Base-by-base conservation (phyloP, 2,888 invertebrate genomes). In the Pocota personata region DNA sequence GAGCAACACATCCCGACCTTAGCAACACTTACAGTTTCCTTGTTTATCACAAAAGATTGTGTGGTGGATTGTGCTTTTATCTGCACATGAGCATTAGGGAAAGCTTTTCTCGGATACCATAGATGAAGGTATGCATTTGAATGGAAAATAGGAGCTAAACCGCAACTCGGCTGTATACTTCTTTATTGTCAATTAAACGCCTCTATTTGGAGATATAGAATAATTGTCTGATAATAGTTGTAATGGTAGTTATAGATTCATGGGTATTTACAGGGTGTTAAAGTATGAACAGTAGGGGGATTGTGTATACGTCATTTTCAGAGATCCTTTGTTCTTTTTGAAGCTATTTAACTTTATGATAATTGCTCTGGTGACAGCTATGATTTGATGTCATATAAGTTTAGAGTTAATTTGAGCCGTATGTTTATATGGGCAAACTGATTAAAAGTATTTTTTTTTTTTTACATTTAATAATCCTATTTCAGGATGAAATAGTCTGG, bases 161-260 rank as follows among this genome's bases (percentile, higher is more conserved):
- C 79, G n/a, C 84, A 72, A 40, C 50, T 60, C 82, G 50, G 72
- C 16, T 78, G 58, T 75, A 84, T 80, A 52, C 75, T 43, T 69
- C 57, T 76, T 80, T 80, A 84, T 75, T 76, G 80, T 30, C 84
- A 84, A 80, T 84, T 84, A 80, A 84, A 64, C 37, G 69, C 55
- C 50, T 80, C 84, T 84, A 66, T 84, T 80, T 46, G 64, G 66
- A 71, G 84, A 84, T 76, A 76, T 71, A 75, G 84, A 84, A 84
- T 80, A 76, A 84, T 80, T 84, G 62, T 84, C 84, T 84, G 80
- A 76, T 84, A 80, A 84, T 84, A 66, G 80, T 76, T 84, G 75
- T 80, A 69, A 69, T 75, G 55, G 79, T 55, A 52, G 78, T 67
- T 78, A 52, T 69, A 72, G 79, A 73, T 79, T 83, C 35, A 48